Conservation (phyloP, 2,113 vertebrate genomes). For the Nesogale talazaci region DNA sequence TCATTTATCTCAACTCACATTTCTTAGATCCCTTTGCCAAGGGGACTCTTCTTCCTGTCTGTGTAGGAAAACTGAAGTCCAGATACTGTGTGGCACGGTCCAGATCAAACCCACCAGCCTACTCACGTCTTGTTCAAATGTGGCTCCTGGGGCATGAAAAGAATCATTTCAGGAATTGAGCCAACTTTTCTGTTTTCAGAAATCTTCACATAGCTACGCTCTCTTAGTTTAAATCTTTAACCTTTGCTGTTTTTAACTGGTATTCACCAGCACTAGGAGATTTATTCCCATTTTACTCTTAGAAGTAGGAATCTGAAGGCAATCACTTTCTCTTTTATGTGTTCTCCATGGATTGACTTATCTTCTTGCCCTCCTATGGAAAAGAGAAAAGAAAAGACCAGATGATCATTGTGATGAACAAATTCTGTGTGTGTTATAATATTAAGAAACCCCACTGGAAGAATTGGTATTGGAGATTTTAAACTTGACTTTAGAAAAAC, state of each 20-base stretch:
- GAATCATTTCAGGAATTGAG: constrained; percentile 25
- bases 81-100: neutral
- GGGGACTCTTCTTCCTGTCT: neutral
- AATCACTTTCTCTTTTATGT: neutral
- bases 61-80: neutral
- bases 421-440: constrained; percentile 29
- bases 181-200: constrained; percentile 25
- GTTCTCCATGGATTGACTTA: constrained; percentile 26
- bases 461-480: neutral
- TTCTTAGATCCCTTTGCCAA: neutral
- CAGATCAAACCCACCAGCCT: neutral
- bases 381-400: neutral
- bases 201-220: neutral
- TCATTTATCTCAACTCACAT: neutral
- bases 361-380: neutral
- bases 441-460: neutral
- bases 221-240: neutral
- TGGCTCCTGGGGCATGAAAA: constrained; percentile 5
- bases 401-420: constrained; percentile 30
- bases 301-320: neutral
- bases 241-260: neutral
- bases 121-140: neutral
- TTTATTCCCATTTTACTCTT: neutral
- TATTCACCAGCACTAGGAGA: neutral
- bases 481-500: neutral